phyloP scores from a whole-genome alignment of 2,797 vertebrate species.

The Odontamblyopus rebecca region DNA sequence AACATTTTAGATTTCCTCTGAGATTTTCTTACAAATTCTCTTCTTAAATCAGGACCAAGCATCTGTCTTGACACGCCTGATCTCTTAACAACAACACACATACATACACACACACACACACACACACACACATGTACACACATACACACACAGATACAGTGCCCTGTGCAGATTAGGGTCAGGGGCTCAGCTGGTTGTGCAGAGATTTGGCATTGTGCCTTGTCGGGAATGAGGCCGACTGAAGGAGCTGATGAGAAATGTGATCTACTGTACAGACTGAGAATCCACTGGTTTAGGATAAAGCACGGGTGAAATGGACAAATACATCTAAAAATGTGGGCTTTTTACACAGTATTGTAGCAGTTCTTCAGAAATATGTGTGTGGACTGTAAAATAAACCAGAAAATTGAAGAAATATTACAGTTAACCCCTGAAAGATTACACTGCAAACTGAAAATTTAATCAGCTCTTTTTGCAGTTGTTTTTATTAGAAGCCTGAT shows the following conservation, averaged over 20 bases:
- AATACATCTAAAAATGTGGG: background rate
- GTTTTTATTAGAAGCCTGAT: too few species aligned
- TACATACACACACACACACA: constrained; percentile 8
- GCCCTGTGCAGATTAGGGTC: constrained; percentile 47
- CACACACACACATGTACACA: constrained; percentile 8
- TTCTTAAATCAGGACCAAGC: background rate
- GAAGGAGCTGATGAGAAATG: constrained; percentile 11
- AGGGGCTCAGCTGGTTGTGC: constrained; percentile 50
- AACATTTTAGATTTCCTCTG: background rate
- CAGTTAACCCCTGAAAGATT: background rate
- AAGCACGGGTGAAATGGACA: background rate
- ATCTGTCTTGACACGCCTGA: constrained; percentile 4
- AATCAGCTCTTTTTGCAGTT: too few species aligned
- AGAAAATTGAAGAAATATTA: background rate
- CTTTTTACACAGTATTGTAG: background rate
- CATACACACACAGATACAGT: constrained; percentile 11
- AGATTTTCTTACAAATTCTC: background rate
- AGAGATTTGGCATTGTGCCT: constrained; percentile 40
- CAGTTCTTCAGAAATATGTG: too few species aligned
- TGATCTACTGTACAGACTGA: background rate
- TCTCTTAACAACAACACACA: constrained; percentile 16
- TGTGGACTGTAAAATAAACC: background rate
- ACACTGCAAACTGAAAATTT: too few species aligned
- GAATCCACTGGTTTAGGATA: too few species aligned
- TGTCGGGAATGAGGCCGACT: constrained; percentile 17